Evolutionary conservation across 2,113 vertebrate species (phyloP).

Genomic region (Orthonyx spaldingii): DNA sequence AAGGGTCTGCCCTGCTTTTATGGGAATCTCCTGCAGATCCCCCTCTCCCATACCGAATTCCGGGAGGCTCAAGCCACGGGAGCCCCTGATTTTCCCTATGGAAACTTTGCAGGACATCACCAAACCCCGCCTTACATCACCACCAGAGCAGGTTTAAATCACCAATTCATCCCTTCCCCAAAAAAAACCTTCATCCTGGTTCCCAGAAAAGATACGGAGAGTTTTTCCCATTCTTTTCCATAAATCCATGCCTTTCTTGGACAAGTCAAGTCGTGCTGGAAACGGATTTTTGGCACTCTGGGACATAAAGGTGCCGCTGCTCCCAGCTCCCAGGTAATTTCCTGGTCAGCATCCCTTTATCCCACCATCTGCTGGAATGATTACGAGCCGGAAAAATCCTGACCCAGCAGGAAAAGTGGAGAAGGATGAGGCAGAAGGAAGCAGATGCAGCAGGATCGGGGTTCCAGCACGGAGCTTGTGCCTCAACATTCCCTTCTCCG

Average conservation of each 20-base stretch:
- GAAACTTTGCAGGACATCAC: neutral
- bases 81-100: neutral
- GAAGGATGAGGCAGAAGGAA: neutral
- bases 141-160: neutral
- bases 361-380: conserved; percentile 19
- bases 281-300: neutral
- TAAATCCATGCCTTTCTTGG: neutral
- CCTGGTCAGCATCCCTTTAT: conserved; percentile 29
- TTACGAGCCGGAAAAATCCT: neutral
- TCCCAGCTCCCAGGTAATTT: neutral
- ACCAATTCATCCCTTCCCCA: neutral
- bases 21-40: neutral
- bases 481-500: neutral
- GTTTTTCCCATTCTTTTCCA: neutral
- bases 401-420: conserved; percentile 8
- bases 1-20: neutral
- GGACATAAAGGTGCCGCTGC: neutral
- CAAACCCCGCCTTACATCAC: neutral
- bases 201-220: neutral
- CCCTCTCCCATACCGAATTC: neutral
- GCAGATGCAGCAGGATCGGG: neutral
- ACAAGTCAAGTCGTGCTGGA: neutral
- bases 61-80: neutral
- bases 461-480: neutral
- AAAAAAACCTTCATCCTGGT: neutral